A percentile compares a stretch with the other conserved stretches of the same genome.
Conservation (phyloP, 2,113 vertebrate genomes). For the Lota lota region DNA sequence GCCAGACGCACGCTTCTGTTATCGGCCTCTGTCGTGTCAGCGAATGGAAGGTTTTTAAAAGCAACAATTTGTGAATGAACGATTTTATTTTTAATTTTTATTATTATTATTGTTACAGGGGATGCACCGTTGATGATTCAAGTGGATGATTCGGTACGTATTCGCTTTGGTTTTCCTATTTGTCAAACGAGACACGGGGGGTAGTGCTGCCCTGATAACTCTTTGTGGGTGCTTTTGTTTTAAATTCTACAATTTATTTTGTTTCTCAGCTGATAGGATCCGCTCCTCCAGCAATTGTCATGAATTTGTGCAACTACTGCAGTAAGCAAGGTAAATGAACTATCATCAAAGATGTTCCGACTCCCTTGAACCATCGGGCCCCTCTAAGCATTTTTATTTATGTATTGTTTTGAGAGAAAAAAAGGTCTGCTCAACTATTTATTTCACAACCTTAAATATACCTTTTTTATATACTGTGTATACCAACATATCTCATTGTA, state of each 20-base stretch:
- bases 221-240: not conserved
- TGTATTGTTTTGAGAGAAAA: not conserved
- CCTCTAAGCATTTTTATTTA: not conserved
- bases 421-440: not conserved
- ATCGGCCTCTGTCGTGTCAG: too few relatives aligned
- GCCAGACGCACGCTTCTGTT: too few relatives aligned
- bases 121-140: not conserved
- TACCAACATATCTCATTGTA: not conserved
- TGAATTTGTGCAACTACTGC: conserved; percentile 64
- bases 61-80: not conserved
- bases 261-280: conserved; percentile 21
- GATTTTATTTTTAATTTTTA: not conserved
- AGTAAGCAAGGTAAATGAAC: conserved; percentile 62
- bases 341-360: not conserved
- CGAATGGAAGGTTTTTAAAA: not conserved
- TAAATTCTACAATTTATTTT: not conserved
- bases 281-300: conserved; percentile 4
- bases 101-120: not conserved
- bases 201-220: not conserved
- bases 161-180: not conserved
- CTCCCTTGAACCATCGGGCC: not conserved
- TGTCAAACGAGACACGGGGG: not conserved
- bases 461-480: not conserved
- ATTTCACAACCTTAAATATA: not conserved
- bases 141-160: not conserved